These are phyloP conservation scores for Phylloscopus trochiloides DNA, from an alignment of 2,113 vertebrate species.

Conservation along the genomic window DNA sequence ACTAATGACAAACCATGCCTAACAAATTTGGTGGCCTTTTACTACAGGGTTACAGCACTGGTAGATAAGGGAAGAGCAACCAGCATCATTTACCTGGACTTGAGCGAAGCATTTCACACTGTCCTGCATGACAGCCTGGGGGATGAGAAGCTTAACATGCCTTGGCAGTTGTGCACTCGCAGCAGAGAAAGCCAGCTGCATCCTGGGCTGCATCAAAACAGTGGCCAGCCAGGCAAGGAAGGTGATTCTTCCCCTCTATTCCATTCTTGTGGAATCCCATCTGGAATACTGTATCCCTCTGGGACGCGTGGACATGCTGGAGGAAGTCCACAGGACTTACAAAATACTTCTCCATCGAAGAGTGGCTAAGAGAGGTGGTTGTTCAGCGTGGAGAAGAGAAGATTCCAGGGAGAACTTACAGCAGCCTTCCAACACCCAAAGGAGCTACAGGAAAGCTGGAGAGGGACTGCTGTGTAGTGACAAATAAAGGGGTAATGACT, in stretches of 20 bases:
- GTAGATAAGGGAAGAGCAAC: not conserved
- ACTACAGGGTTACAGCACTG: too few species aligned
- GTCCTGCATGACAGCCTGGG: not conserved
- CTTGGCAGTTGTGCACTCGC: accelerated
- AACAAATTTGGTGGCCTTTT: not conserved
- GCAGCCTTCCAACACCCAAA: not conserved
- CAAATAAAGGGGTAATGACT: not conserved
- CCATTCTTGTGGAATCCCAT: not conserved
- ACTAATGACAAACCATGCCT: not conserved
- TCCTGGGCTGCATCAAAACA: not conserved
- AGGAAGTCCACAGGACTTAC: too few species aligned
- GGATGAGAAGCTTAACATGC: not conserved
- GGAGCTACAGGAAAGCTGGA: not conserved
- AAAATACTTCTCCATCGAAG: not conserved
- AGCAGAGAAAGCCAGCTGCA: not conserved
- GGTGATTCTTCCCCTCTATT: not conserved
- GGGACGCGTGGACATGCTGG: accelerated
- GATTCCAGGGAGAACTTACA: not conserved
- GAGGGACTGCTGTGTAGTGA: not conserved
- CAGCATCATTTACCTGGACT: not conserved
- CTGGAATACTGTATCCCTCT: not conserved
- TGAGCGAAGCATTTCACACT: not conserved
- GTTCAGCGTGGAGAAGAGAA: not conserved
- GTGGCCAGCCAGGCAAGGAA: not conserved
- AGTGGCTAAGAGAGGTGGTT: not conserved